These are phyloP conservation scores for Exephanes ischioxanthus DNA, from an alignment of 2,888 invertebrate species.

Conservation along the genomic window DNA sequence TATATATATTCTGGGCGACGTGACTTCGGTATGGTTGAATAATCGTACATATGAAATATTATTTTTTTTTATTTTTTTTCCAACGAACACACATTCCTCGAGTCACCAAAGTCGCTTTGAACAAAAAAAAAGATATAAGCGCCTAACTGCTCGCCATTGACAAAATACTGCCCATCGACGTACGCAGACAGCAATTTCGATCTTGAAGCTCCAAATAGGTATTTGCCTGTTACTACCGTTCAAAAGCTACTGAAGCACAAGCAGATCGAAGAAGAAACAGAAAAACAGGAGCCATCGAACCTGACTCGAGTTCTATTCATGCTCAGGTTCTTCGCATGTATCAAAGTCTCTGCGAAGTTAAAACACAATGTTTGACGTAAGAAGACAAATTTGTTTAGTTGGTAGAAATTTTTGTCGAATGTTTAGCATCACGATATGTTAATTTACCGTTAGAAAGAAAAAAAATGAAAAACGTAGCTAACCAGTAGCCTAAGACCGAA, in stretches of 20 bases:
- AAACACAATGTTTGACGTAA: slow-evolving; percentile 4
- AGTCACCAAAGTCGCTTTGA: slow-evolving; percentile 57
- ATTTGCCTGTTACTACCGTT: background rate
- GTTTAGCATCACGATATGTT: slow-evolving; percentile 33
- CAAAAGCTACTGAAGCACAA: slow-evolving; percentile 31
- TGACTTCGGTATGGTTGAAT: slow-evolving; percentile 33
- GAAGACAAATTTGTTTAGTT: slow-evolving; percentile 41
- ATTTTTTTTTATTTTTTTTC: slow-evolving; percentile 33
- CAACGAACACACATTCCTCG: slow-evolving; percentile 65
- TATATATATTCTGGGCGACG: slow-evolving; percentile 22
- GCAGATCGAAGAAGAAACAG: background rate
- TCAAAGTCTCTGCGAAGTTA: slow-evolving; percentile 25
- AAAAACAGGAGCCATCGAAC: background rate
- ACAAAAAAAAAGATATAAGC: slow-evolving; percentile 18
- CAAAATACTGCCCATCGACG: slow-evolving; percentile 52
- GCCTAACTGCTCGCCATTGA: slow-evolving; percentile 27
- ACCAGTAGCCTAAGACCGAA: slow-evolving; percentile 45
- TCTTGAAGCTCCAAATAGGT: background rate
- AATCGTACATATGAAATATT: slow-evolving; percentile 15
- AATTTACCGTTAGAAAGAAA: slow-evolving; percentile 41
- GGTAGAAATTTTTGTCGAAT: slow-evolving; percentile 29
- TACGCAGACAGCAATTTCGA: slow-evolving; percentile 5
- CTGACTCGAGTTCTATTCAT: slow-evolving; percentile 20
- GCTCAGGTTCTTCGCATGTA: slow-evolving; percentile 7
- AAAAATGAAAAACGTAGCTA: slow-evolving; percentile 37